Evolutionary conservation across 2,113 vertebrate species (phyloP), one percentile per base, ranked within the genome.

Genomic region (Stigmatopora nigra): DNA sequence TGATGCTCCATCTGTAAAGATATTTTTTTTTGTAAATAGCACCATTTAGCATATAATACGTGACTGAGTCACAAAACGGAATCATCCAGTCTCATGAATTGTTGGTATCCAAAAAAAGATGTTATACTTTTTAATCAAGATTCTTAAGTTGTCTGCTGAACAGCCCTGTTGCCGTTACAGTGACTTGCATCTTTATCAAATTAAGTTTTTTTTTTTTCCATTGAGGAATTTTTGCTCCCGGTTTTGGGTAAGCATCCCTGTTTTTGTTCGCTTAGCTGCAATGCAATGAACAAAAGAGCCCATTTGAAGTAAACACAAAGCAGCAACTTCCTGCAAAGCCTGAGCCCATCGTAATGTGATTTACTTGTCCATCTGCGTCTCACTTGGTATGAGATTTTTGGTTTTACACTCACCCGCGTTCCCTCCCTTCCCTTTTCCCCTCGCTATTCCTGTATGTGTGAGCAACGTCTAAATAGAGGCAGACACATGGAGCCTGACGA

Each of bases 321-420:
- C 73, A 82, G 76, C 66, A 38, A 70, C 71, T 87, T 90, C 83
- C 84, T 88, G 86, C 79, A 83, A 58, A 68, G 65, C 51, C 68
- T 69, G 51, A 45, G 57, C 63, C 68, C 57, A 59, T 38, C 60
- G n/a, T 71, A 56, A 61, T 61, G 68, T 68, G 25, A 71, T 79
- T 73, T 76, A 77, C 77, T 76, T 76, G 20, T 71, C 67, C 63
- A 64, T 77, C 69, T 75, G 22, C 78, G 61, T 77, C 65, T 68
- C 47, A 57, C 66, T 65, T 38, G 66, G 49, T 41, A 48, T 78
- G 66, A 65, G 51, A 68, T 67, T 71, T 68, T 45, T 61, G 59
- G 68, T 69, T 78, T 77, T 71, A 44, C 65, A 64, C 60, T 66
- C 69, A 5, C 53, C 19, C 53, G 67, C 38, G 55, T 68, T 51